These are phyloP conservation scores for Fukomys damarensis DNA, from an alignment of 2,113 vertebrate genomes.

Conservation along the genomic window DNA sequence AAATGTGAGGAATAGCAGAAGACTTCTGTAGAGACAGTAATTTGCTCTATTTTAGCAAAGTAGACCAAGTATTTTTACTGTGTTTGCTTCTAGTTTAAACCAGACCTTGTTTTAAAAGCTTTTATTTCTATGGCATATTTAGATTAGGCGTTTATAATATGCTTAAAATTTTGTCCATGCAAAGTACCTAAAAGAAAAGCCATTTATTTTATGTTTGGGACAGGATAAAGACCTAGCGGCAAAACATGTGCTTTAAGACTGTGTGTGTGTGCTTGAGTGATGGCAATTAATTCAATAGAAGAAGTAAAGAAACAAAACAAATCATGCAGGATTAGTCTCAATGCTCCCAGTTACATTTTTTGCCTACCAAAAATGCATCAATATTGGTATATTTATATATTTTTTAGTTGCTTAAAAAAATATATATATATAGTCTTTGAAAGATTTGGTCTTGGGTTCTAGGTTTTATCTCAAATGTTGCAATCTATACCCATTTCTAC, in stretches of 20 bases:
- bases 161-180: neutral
- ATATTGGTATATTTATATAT: neutral
- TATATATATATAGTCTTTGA: neutral
- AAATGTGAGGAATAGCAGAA: conserved; percentile 55
- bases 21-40: neutral
- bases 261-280: neutral
- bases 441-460: neutral
- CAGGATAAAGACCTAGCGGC: neutral
- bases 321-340: neutral
- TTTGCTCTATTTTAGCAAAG: neutral
- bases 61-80: neutral
- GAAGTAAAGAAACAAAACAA: neutral
- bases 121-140: neutral
- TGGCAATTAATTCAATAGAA: neutral
- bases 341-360: neutral
- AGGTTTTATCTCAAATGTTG: neutral
- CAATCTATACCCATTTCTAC: neutral
- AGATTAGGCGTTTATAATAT: neutral
- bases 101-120: neutral
- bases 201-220: neutral
- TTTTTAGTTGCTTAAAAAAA: neutral
- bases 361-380: neutral
- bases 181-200: neutral
- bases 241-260: neutral
- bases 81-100: neutral